These are phyloP conservation scores for Chrysolina americana DNA, from an alignment of 2,888 invertebrate genomes.

Conservation along the genomic window DNA sequence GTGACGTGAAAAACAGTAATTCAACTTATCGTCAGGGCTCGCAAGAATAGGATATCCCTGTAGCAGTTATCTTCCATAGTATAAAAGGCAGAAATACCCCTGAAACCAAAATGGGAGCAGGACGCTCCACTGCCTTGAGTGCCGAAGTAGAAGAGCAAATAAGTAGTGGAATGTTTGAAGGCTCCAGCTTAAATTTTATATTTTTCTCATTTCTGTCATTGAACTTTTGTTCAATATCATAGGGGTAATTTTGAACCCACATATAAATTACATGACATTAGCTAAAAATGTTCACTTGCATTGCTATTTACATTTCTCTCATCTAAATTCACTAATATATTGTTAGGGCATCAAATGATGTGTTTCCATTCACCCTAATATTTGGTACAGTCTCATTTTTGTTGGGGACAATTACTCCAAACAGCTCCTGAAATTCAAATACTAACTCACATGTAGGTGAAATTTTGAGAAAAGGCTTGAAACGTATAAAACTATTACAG, in stretches of 20 bases:
- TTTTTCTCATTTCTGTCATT: constrained; percentile 12
- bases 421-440: too few species aligned
- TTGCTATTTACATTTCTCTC: constrained; percentile 23
- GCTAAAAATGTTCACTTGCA: background rate
- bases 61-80: constrained; percentile 44
- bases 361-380: constrained; percentile 28
- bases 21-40: constrained; percentile 44
- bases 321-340: constrained; percentile 8
- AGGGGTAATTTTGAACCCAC: constrained; percentile 21
- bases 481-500: too few species aligned
- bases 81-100: constrained; percentile 44
- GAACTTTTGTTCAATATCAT: constrained; percentile 8
- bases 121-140: constrained; percentile 30
- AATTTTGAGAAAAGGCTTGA: too few species aligned
- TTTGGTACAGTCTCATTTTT: constrained; percentile 22
- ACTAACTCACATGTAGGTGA: too few species aligned
- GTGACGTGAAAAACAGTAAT: constrained; percentile 45
- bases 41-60: constrained; percentile 39
- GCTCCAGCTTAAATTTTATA: background rate
- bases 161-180: constrained; percentile 49
- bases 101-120: constrained; percentile 32
- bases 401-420: too few species aligned
- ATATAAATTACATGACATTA: constrained; percentile 10
- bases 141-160: constrained; percentile 43
- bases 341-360: background rate